phyloP scores from a whole-genome alignment of 2,113 vertebrate species.

The Campylorhamphus procurvoides region DNA sequence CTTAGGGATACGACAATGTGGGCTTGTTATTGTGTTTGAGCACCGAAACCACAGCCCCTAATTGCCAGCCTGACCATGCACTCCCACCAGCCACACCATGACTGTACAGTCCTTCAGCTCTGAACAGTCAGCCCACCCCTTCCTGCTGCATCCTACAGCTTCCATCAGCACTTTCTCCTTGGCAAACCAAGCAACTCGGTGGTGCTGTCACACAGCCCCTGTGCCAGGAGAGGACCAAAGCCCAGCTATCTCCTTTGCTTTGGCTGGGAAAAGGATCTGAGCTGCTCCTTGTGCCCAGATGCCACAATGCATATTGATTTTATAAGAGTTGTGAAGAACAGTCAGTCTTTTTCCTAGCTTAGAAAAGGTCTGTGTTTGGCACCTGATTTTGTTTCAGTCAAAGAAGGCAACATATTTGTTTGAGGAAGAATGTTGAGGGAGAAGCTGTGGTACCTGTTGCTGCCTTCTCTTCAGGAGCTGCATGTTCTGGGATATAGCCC shows the following conservation, averaged over 20 bases:
- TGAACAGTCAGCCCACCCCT: neutral
- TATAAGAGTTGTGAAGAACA: neutral
- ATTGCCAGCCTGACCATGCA: neutral
- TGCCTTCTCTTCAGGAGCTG: neutral
- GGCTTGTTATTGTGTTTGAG: rapidly evolving
- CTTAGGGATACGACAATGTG: neutral
- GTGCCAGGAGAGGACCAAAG: neutral
- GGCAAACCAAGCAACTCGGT: neutral
- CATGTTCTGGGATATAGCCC: neutral
- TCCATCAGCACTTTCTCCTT: neutral
- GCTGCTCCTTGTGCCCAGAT: neutral
- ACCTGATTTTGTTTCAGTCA: neutral
- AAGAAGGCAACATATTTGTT: neutral
- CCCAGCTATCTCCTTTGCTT: neutral
- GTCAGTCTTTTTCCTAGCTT: neutral
- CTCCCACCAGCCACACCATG: neutral
- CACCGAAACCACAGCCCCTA: neutral
- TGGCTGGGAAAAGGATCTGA: neutral
- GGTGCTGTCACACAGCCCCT: rapidly evolving
- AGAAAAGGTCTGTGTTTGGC: neutral
- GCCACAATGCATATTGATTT: neutral
- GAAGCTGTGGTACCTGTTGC: neutral
- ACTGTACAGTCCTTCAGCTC: neutral
- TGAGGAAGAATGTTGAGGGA: neutral
- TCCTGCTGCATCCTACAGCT: neutral